Base-by-base conservation (phyloP, 2,113 vertebrate genomes). In the Ivindomyrus marchei region DNA sequence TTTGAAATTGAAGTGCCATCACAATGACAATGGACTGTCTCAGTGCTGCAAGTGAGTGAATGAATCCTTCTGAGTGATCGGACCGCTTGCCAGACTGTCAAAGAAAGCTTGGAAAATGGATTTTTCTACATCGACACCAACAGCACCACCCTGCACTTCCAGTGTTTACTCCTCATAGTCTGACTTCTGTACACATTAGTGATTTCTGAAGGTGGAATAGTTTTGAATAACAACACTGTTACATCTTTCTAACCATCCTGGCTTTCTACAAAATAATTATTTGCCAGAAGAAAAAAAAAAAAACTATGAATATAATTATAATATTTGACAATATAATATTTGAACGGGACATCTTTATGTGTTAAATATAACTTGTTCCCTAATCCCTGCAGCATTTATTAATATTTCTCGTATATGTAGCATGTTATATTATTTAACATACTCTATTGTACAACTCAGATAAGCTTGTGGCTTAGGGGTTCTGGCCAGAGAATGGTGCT, bases 371-470 rank as follows among this genome's bases (percentile, higher is more conserved):
- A 87, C 86, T 62, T 50, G 47, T 10, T 90, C 87, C 56, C 24
- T 87, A 91, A 91, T 89, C 31, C 7, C 77, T 70, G 83, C 88
- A 89, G 89, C 91, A 95, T 94, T 92, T 93, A 94, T 95, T 93
- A 91, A 88, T 90, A 90, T 89, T 85, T 88, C 91, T 91, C 90
- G 85, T 90, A 88, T 6, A 24, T 66, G 8, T 66, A 62, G 58
- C 24, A 66, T 66, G 62, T 66, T 66, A 27, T 31, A 31, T 70
- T 70, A 70, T 70, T 70, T 70, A 70, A 27, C 10, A 13, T 27
- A 4, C 62, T 70, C n/a, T 66, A 27, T 66, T 66, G 62, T 66
- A 66, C n/a, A 27, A 11, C 62, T 27, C 10, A 31, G 62, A 62
- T n/a, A 70, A 70, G 62, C 27, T 31, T 70, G 62, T 27, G 62